Conservation (phyloP, 2,797 vertebrate species). For the Muscicapa striata region DNA sequence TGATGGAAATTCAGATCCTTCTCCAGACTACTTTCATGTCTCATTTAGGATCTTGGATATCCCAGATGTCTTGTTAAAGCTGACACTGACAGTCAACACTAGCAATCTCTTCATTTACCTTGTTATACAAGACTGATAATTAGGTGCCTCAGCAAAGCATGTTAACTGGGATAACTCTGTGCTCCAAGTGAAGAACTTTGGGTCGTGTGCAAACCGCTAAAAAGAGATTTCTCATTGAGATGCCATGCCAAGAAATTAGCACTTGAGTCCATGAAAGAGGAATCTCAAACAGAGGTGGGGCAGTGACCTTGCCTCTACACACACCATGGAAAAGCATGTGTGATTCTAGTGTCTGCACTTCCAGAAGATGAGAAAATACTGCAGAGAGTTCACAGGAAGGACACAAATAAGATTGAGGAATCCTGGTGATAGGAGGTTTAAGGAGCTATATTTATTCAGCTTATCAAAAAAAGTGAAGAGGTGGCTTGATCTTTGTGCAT, state of each 20-base stretch:
- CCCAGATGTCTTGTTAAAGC: not conserved
- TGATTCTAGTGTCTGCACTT: not conserved
- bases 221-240: not conserved
- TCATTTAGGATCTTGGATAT: not conserved
- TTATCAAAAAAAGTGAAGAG: constrained; percentile 50
- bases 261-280: not conserved
- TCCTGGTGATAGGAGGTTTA: constrained; percentile 1
- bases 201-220: not conserved
- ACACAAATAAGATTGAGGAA: not conserved
- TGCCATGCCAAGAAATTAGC: not conserved
- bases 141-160: not conserved
- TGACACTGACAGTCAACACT: not conserved
- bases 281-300: constrained; percentile 14
- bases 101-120: not conserved
- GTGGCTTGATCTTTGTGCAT: not conserved
- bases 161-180: not conserved
- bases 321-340: not conserved
- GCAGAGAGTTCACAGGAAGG: constrained; percentile 45
- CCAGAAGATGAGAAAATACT: constrained; percentile 6
- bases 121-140: not conserved
- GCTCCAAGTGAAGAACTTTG: not conserved
- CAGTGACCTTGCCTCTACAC: not conserved
- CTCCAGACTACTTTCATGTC: not conserved
- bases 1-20: not conserved
- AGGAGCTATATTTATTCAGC: constrained; percentile 41